Base-by-base conservation (phyloP, 2,113 vertebrate genomes). In the Urocitellus parryii region DNA sequence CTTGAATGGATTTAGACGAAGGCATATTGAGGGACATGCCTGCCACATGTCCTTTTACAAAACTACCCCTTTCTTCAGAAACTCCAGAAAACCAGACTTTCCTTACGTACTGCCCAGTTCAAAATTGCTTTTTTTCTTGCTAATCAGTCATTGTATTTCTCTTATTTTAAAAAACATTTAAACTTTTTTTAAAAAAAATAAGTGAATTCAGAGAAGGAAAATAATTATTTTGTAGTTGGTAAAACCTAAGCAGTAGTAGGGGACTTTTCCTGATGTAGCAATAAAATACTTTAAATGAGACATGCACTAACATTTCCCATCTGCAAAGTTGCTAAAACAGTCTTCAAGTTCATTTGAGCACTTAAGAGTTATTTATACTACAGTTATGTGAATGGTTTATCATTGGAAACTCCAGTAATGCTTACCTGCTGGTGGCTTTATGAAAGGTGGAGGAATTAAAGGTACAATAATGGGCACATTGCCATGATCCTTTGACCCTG, bases 371-470 rank as follows among this genome's bases (percentile, higher is more conserved):
- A 45, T 0, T 76, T 1, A 2, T 32, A 90, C 95, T n/a, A 88
- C 27, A 34, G 56, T 91, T 84, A 61, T 88, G 56, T 17, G 58
- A 91, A 86, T 67, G 29, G 8, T 61, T 61, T 94, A 91, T 39
- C 37, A 96, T 83, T 91, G 81, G 3, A 97, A 97, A 94, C 4
- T 24, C 65, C 97, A 91, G 25, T 91, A 25, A 94, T 77, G 97
- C 98, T 98, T 99, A 99, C 99, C 99, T 99, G 99, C 98, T 98
- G 99, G 99, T 98, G 99, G 99, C 98, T 99, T 99, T 99, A 99
- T 99, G 98, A 99, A 99, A 96, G 99, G 99, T 39, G 99, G 99
- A 42, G 99, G 99, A 98, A 99, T 99, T 99, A 99, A 99, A 98
- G 99, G 99, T 97, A 99, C 99, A 94, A 99, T 99, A 98, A 99